phyloP scores from a whole-genome alignment of 2,888 invertebrate species.

The Calliopum simillimum region DNA sequence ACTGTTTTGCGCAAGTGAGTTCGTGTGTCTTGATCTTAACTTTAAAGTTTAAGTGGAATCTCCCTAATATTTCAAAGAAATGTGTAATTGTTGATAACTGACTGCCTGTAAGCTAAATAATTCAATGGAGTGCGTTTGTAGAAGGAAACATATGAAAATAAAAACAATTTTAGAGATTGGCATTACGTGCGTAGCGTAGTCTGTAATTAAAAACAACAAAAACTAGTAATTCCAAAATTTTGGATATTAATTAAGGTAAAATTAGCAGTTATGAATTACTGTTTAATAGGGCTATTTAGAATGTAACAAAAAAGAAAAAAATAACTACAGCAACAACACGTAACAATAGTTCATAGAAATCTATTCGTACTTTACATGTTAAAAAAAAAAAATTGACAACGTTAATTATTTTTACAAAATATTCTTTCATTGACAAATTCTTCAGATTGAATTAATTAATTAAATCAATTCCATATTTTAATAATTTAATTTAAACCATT shows the following conservation, averaged over 20 bases:
- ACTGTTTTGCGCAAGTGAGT: constrained; percentile 21
- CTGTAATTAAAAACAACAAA: neutral
- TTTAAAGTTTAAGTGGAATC: neutral
- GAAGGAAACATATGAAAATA: too few relatives aligned
- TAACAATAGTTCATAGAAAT: constrained; percentile 37
- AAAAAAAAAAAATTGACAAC: neutral
- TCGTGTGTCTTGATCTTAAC: neutral
- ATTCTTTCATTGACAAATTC: too few relatives aligned
- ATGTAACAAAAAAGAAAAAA: constrained; percentile 33
- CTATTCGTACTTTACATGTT: constrained; percentile 4
- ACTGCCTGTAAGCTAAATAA: constrained; percentile 8
- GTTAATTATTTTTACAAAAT: too few relatives aligned
- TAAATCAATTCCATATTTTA: too few relatives aligned
- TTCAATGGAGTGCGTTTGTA: constrained; percentile 4
- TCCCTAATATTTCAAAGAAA: neutral
- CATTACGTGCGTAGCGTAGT: constrained; percentile 41
- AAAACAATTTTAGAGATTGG: constrained; percentile 41
- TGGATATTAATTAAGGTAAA: neutral
- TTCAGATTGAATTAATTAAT: too few relatives aligned
- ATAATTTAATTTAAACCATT: too few relatives aligned
- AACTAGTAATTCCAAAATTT: neutral
- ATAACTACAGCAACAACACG: constrained; percentile 43
- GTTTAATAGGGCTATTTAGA: neutral
- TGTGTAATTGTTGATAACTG: neutral
- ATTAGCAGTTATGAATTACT: neutral